Evolutionary conservation across 2,888 invertebrate species (phyloP).

Genomic region (Synanthedon formicaeformis): DNA sequence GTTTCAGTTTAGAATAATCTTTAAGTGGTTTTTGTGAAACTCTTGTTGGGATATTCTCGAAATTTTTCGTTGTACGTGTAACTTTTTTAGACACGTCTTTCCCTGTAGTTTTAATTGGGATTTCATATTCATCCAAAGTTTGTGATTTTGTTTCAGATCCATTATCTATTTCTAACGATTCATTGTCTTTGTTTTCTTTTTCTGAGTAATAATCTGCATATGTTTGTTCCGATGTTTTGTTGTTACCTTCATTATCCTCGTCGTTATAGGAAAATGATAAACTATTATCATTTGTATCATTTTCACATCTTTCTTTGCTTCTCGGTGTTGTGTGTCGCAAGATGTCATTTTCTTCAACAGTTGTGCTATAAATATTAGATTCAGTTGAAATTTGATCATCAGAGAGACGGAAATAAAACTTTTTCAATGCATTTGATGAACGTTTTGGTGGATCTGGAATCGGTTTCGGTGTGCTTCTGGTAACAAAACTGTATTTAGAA

Average conservation of each 20-base stretch:
- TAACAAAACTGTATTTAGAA: conserved; percentile 10
- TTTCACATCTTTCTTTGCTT: background rate
- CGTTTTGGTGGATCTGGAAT: conserved; percentile 13
- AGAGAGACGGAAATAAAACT: background rate
- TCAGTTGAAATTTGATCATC: background rate
- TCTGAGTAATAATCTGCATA: background rate
- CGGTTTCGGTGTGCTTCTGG: conserved; percentile 10
- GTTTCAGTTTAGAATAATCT: conserved; percentile 12
- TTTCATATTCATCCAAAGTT: conserved; percentile 1
- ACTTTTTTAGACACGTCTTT: background rate
- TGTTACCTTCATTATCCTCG: background rate
- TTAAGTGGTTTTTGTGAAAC: background rate
- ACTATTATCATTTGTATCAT: background rate
- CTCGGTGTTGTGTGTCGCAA: background rate
- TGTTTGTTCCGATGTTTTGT: background rate
- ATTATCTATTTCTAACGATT: background rate
- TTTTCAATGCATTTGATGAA: conserved; percentile 2
- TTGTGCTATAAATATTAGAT: background rate
- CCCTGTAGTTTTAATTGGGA: conserved; percentile 1
- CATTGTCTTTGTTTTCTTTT: background rate
- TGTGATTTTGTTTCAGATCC: background rate
- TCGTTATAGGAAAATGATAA: background rate
- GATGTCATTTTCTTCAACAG: background rate
- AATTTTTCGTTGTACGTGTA: conserved; percentile 1
- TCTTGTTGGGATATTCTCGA: background rate